Evolutionary conservation across 2,797 vertebrate genomes (phyloP).

Genomic region (Ambastaia sidthimunki): DNA sequence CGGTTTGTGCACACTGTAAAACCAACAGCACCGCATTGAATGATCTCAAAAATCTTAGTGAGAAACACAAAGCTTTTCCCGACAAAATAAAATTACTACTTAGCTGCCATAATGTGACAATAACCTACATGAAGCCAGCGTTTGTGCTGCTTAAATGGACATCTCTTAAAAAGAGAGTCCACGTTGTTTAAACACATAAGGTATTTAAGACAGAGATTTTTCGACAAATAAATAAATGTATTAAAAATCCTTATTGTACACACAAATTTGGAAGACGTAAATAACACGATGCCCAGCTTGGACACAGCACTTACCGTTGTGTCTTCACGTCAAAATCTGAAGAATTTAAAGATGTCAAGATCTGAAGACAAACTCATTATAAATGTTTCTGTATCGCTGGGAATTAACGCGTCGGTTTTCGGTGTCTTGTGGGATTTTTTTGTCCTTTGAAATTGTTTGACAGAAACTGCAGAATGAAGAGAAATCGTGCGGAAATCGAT

Average conservation of each 20-base stretch:
- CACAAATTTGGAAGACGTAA: not conserved
- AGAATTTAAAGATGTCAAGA: slow-evolving; percentile 21
- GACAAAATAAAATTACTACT: slow-evolving; percentile 5
- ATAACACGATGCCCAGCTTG: not conserved
- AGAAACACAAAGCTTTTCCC: slow-evolving; percentile 8
- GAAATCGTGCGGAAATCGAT: not conserved
- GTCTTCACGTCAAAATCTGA: not conserved
- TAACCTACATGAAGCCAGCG: too few species aligned
- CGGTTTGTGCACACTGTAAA: not conserved
- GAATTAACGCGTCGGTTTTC: not conserved
- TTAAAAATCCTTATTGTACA: not conserved
- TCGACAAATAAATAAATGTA: not conserved
- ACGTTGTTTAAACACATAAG: too few species aligned
- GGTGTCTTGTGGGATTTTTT: not conserved
- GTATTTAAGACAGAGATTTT: too few species aligned
- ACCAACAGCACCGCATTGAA: slow-evolving; percentile 5
- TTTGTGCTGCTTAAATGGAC: too few species aligned
- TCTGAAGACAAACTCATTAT: not conserved
- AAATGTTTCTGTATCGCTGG: not conserved
- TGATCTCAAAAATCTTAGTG: slow-evolving; percentile 18
- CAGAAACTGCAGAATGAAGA: not conserved
- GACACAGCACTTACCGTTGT: slow-evolving; percentile 4
- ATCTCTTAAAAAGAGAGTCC: too few species aligned
- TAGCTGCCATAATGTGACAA: not conserved
- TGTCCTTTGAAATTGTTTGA: not conserved